Percentiles rank a stretch among this genome's conserved stretches.
Evolutionary conservation across 2,113 vertebrate genomes (phyloP).

Genomic region (Pseudorectes ferrugineus): DNA sequence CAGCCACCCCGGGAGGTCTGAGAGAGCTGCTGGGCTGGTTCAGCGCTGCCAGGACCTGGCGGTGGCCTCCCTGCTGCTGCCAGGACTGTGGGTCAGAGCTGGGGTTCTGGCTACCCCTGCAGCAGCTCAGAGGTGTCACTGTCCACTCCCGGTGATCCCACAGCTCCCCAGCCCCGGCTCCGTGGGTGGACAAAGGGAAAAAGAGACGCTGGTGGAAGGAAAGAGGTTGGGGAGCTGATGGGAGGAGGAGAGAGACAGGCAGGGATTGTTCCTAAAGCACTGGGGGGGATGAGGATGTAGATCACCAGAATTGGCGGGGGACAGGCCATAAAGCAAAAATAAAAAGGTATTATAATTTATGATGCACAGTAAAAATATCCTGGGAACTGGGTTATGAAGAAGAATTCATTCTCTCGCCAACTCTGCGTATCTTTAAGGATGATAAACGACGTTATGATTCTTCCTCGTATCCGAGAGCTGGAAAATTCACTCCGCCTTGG

Average conservation of each 20-base stretch:
- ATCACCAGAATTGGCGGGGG: conserved; percentile 55
- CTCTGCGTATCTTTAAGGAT: neutral
- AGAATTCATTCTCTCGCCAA: conserved; percentile 38
- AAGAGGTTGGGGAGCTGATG: neutral
- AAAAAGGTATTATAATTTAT: conserved; percentile 69
- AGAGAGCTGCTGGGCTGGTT: neutral
- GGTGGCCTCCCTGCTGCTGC: neutral
- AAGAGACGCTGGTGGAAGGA: neutral
- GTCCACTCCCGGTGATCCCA: neutral
- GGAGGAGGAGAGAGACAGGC: neutral
- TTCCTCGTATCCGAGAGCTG: neutral
- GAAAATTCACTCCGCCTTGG: neutral
- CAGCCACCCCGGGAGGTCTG: rapidly evolving
- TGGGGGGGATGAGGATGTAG: conserved; percentile 30
- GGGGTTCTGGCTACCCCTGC: rapidly evolving
- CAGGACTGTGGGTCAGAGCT: neutral
- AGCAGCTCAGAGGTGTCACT: neutral
- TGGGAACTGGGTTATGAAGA: conserved; percentile 26
- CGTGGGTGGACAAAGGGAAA: neutral
- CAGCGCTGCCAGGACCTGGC: neutral
- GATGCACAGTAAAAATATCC: conserved; percentile 51
- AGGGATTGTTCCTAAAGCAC: conserved; percentile 30
- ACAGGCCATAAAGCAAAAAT: conserved; percentile 69
- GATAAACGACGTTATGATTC: conserved; percentile 13
- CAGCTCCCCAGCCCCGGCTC: neutral